Evolutionary conservation across 2,113 vertebrate species (phyloP).

Genomic region (Micronycteris hirsuta): DNA sequence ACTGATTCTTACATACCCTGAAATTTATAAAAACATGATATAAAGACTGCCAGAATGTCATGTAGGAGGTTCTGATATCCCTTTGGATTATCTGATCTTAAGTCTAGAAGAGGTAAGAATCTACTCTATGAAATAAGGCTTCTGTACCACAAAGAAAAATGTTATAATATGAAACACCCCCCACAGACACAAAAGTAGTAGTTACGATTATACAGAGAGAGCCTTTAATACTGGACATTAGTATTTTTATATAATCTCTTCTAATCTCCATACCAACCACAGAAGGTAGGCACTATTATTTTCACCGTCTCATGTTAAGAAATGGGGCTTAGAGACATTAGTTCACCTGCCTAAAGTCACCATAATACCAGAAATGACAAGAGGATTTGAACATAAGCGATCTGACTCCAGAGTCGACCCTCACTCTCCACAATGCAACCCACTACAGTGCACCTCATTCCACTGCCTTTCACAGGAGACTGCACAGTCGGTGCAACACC

Average conservation of each 20-base stretch:
- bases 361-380: neutral
- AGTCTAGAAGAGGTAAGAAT: neutral
- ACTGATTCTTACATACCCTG: neutral
- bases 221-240: neutral
- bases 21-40: neutral
- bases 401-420: neutral
- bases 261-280: neutral
- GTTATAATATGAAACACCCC: neutral
- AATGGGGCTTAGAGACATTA: neutral
- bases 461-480: neutral
- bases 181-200: neutral
- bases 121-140: neutral
- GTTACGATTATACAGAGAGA: neutral
- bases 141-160: neutral
- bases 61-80: neutral
- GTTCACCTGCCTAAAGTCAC: neutral
- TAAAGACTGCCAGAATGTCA: neutral
- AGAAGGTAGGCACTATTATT: neutral
- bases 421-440: neutral
- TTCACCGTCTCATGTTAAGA: neutral
- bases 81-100: neutral
- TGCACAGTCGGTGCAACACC: neutral
- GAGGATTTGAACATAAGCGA: neutral
- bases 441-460: neutral
- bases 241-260: constrained; percentile 9